Evolutionary conservation across 2,797 vertebrate species (phyloP).

Genomic region (Echeneis naucrates): DNA sequence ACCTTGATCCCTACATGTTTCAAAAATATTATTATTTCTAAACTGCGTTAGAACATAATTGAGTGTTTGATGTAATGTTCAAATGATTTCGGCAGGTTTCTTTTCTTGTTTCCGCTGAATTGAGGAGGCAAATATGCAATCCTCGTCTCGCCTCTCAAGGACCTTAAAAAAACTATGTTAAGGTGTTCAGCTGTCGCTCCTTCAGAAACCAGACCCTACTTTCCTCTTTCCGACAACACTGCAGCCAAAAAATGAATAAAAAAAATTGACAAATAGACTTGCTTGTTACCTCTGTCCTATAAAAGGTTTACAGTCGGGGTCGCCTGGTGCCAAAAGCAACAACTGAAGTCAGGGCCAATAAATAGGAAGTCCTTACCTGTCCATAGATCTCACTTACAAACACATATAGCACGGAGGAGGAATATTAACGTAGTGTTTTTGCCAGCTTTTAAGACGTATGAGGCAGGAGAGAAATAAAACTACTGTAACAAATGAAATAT

Average conservation of each 20-base stretch:
- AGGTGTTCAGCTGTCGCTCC: conserved; percentile 8
- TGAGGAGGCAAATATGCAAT: conserved; percentile 7
- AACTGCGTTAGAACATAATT: conserved; percentile 53
- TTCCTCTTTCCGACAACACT: conserved; percentile 1
- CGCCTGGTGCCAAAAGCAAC: conserved; percentile 25
- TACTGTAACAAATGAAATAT: conserved; percentile 59
- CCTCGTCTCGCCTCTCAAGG: background rate
- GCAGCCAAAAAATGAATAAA: too few relatives aligned
- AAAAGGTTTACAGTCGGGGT: conserved; percentile 27
- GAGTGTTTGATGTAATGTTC: conserved; percentile 59
- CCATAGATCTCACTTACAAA: conserved; percentile 39
- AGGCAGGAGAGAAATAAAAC: conserved; percentile 50
- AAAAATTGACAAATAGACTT: conserved; percentile 16
- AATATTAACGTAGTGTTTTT: conserved; percentile 33
- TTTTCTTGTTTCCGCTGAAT: conserved; percentile 34
- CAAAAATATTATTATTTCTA: conserved; percentile 48
- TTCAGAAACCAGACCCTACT: conserved; percentile 23
- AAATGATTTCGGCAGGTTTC: conserved; percentile 37
- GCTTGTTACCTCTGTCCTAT: conserved; percentile 12
- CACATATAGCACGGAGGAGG: background rate
- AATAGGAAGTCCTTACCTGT: conserved; percentile 23
- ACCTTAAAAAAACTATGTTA: conserved; percentile 1
- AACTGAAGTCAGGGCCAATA: background rate
- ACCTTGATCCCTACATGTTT: conserved; percentile 44
- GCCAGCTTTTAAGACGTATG: conserved; percentile 56